These are phyloP conservation scores for Pocillopora grandis DNA, from an alignment of 92 coral and sea anemone genomes.

Conservation along the genomic window DNA sequence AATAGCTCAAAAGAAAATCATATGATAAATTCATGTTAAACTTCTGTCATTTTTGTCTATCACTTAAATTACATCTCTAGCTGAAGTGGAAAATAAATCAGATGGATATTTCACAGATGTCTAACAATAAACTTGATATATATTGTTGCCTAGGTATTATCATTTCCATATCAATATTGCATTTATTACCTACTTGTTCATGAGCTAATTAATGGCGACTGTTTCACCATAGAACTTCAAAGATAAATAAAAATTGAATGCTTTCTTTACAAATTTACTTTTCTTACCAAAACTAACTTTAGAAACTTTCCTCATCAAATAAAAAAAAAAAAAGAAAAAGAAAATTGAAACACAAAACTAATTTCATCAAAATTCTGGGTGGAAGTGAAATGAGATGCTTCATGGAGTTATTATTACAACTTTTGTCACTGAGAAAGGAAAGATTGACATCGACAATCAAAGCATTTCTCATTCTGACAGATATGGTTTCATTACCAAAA, in stretches of 20 bases:
- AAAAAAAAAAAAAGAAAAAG: neutral
- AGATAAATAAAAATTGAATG: constrained; percentile 24
- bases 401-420: neutral
- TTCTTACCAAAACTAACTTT: neutral
- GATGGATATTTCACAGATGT: too few relatives aligned
- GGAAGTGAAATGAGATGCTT: neutral
- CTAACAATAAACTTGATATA: too few relatives aligned
- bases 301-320: neutral
- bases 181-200: neutral
- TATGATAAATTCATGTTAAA: too few relatives aligned
- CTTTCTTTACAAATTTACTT: neutral
- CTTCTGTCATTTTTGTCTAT: too few relatives aligned
- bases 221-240: neutral
- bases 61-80: too few relatives aligned
- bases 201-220: neutral
- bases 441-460: neutral
- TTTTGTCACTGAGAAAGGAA: neutral
- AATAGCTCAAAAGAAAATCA: too few relatives aligned
- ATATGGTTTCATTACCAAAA: neutral
- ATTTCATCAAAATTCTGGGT: neutral
- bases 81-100: too few relatives aligned
- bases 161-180: neutral
- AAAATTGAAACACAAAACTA: neutral
- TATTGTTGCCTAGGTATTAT: neutral
- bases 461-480: neutral